Conservation (phyloP, 2,888 invertebrate species). For the Drosophila cognata region DNA sequence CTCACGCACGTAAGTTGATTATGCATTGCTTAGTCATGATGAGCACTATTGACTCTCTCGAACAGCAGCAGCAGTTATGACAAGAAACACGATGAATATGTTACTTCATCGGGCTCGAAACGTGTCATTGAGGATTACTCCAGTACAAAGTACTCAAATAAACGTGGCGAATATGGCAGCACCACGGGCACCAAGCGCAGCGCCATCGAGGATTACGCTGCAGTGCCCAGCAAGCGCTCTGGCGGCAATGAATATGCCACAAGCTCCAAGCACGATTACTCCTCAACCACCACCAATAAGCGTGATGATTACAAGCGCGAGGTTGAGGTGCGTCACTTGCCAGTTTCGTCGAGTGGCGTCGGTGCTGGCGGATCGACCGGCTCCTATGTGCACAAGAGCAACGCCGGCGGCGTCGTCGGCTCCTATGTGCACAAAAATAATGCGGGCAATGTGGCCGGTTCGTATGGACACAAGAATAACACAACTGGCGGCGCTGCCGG, state of each 20-base stretch:
- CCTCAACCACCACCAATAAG: conserved; percentile 72
- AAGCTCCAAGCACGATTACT: conserved; percentile 78
- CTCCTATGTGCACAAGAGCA: conserved; percentile 68
- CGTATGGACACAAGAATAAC: conserved; percentile 70
- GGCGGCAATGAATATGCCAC: conserved; percentile 76
- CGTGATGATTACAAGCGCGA: conserved; percentile 84
- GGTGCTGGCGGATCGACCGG: conserved; percentile 64
- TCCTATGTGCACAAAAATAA: conserved; percentile 72
- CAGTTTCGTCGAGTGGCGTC: conserved; percentile 56
- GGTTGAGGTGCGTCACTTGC: conserved; percentile 83
- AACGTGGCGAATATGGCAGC: conserved; percentile 72
- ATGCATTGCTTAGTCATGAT: not conserved
- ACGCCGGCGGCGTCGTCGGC: conserved; percentile 55
- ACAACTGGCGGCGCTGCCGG: conserved; percentile 51
- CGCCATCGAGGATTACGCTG: conserved; percentile 78
- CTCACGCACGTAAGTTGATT: conserved; percentile 79
- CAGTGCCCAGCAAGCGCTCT: conserved; percentile 77
- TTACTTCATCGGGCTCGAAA: conserved; percentile 75
- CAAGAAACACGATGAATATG: conserved; percentile 84
- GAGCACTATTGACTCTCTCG: not conserved
- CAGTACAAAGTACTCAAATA: conserved; percentile 72
- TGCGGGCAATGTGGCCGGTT: conserved; percentile 54
- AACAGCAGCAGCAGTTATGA: conserved; percentile 69
- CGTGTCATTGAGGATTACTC: conserved; percentile 81
- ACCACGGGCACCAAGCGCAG: conserved; percentile 72